Percentiles rank a stretch among this genome's conserved stretches.
Conservation (phyloP, 2,888 invertebrate genomes). For the Linnaemya vulpina region DNA sequence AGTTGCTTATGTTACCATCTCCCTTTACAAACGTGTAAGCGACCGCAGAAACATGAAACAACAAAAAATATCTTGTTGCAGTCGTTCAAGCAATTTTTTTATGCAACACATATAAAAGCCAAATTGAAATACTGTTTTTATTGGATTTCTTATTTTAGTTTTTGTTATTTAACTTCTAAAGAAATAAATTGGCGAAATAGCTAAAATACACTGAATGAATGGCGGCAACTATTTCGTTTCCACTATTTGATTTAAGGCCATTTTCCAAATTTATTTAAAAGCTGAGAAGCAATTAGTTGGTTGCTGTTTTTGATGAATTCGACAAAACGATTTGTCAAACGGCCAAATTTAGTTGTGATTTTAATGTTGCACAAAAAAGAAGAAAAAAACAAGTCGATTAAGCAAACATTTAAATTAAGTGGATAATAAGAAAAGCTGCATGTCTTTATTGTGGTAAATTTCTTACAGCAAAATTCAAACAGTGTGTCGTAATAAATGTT, state of each 20-base stretch:
- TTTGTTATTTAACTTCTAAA: constrained; percentile 1
- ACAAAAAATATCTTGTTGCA: constrained; percentile 17
- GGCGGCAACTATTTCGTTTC: background rate
- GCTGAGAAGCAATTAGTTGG: constrained; percentile 35
- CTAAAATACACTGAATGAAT: constrained; percentile 1
- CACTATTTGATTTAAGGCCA: constrained; percentile 31
- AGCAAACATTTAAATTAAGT: constrained; percentile 42
- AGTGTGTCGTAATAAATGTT: background rate
- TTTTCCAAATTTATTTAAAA: constrained; percentile 15
- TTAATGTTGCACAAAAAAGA: background rate
- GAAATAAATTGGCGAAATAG: constrained; percentile 40
- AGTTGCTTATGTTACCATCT: background rate
- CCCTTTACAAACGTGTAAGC: background rate
- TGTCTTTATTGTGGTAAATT: background rate
- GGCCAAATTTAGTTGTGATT: constrained; percentile 46
- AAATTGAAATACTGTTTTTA: constrained; percentile 16
- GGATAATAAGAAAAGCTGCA: constrained; percentile 1
- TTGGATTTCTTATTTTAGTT: background rate
- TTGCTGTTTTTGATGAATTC: constrained; percentile 17
- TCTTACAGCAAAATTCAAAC: background rate
- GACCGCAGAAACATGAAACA: constrained; percentile 19
- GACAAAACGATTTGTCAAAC: constrained; percentile 40
- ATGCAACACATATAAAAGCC: constrained; percentile 25
- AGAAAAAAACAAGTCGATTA: background rate
- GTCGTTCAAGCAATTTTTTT: constrained; percentile 24